These are phyloP conservation scores for Drosophila sucinea DNA, from an alignment of 1,140 invertebrate species.

Conservation along the genomic window DNA sequence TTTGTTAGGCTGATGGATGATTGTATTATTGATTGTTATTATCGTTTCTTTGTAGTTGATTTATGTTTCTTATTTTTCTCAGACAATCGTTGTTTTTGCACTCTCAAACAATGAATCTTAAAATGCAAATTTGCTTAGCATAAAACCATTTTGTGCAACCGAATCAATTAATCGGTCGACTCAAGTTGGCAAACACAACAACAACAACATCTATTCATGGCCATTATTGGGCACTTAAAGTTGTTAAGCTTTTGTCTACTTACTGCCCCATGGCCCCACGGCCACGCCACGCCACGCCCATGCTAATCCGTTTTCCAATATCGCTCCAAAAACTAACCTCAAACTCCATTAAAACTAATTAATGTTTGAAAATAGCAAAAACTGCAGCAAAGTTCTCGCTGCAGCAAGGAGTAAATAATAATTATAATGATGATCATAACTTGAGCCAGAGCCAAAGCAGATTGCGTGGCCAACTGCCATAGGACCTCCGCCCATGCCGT, in stretches of 20 bases:
- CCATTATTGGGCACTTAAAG: constrained; percentile 17
- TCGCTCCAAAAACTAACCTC: constrained; percentile 15
- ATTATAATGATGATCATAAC: constrained; percentile 45
- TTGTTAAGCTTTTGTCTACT: constrained; percentile 4
- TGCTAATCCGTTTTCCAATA: constrained; percentile 22
- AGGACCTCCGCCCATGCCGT: neutral
- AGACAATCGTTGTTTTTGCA: too few relatives aligned
- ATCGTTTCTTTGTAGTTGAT: too few relatives aligned
- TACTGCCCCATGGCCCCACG: neutral
- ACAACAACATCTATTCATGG: neutral
- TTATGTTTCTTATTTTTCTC: too few relatives aligned
- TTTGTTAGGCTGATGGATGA: too few relatives aligned
- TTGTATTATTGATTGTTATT: too few relatives aligned
- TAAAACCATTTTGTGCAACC: too few relatives aligned
- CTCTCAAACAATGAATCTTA: too few relatives aligned
- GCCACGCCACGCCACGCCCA: too few relatives aligned
- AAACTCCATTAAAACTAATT: constrained; percentile 71
- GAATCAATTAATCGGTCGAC: too few relatives aligned
- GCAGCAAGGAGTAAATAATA: constrained; percentile 41
- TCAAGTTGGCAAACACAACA: neutral
- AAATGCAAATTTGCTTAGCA: too few relatives aligned
- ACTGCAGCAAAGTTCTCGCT: constrained; percentile 42
- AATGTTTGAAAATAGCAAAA: constrained; percentile 41
- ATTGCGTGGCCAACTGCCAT: constrained; percentile 27
- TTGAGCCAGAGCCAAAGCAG: constrained; percentile 30